A percentile compares a stretch with the other conserved stretches of the same genome.
Conservation (phyloP, 1,140 invertebrate species). For the Mycetomoellerius zeteki region DNA sequence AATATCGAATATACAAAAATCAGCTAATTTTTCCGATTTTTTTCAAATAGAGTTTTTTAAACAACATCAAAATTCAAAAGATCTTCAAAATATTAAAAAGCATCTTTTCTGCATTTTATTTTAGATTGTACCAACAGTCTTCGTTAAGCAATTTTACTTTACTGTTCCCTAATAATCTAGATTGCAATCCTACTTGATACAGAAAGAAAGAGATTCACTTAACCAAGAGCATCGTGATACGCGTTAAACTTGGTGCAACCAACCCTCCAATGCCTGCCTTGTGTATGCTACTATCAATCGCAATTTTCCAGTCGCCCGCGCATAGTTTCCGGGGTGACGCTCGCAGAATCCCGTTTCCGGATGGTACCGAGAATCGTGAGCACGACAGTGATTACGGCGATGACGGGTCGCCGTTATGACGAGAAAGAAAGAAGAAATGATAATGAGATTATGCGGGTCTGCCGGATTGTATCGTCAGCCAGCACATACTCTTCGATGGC, state of each 20-base stretch:
- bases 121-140: neutral
- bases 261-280: neutral
- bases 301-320: neutral
- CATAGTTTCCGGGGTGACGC: neutral
- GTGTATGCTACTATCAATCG: neutral
- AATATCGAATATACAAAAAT: neutral
- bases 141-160: neutral
- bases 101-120: neutral
- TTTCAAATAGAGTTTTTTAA: neutral
- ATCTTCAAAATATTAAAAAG: neutral
- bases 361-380: neutral
- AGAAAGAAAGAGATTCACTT: conserved; percentile 8
- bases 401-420: conserved; percentile 34
- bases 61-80: neutral
- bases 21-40: neutral
- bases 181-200: neutral
- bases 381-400: conserved; percentile 7
- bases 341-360: neutral
- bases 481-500: conserved; percentile 93
- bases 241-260: neutral
- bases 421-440: conserved; percentile 50
- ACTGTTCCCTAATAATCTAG: neutral
- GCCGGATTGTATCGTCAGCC: conserved; percentile 83
- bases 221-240: neutral
- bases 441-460: conserved; percentile 27